A percentile compares a stretch with the other conserved stretches of the same genome.
Evolutionary conservation across 2,113 vertebrate genomes (phyloP).

Genomic region (Alethe castanea): DNA sequence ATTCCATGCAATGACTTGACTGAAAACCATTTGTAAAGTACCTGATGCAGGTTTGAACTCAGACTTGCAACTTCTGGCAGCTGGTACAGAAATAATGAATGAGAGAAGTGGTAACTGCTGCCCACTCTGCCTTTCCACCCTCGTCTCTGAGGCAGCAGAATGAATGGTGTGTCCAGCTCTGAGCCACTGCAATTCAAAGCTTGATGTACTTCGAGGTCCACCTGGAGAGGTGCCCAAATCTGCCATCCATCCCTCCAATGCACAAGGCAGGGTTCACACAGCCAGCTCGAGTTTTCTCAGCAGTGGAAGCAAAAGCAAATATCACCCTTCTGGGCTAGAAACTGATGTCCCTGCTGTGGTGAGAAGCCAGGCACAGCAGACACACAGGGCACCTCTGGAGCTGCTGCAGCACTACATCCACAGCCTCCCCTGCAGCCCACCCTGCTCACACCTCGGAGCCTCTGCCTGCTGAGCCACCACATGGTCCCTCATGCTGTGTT

Average conservation of each 20-base stretch:
- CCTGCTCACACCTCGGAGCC: neutral
- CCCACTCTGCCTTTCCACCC: neutral
- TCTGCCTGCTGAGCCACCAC: neutral
- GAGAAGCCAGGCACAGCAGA: neutral
- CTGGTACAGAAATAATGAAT: rapidly evolving
- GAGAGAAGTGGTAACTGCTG: neutral
- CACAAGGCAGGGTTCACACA: neutral
- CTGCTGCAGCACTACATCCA: neutral
- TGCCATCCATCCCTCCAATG: neutral
- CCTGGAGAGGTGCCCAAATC: neutral
- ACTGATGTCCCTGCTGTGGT: neutral
- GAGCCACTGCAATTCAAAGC: neutral
- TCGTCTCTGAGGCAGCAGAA: neutral
- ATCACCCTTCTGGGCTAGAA: neutral
- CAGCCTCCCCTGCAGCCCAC: neutral
- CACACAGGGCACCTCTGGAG: rapidly evolving
- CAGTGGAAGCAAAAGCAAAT: neutral
- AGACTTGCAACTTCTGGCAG: neutral
- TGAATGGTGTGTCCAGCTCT: rapidly evolving
- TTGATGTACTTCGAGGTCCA: neutral
- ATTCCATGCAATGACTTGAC: neutral
- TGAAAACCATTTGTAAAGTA: neutral
- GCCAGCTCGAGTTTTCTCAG: neutral
- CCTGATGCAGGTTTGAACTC: neutral
- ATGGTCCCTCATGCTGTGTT: rapidly evolving